Evolutionary conservation across 2,888 invertebrate genomes (phyloP), one percentile per base, ranked within the genome.

Genomic region (Crematogaster levior): DNA sequence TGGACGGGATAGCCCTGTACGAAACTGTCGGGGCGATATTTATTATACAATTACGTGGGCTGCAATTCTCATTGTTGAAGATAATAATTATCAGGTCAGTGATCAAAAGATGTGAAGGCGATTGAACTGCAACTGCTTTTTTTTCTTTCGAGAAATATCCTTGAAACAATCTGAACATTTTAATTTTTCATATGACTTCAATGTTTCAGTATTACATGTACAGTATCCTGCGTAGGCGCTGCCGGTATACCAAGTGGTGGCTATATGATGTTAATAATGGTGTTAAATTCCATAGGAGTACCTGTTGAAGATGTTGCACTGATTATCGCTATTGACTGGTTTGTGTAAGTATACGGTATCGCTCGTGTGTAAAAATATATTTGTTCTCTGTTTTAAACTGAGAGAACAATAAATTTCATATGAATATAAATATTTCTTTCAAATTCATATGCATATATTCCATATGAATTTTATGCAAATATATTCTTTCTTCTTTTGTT

Each of bases 11-110:
- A 0, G 99, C 99, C 1, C 95, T 99, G 40, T 99, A 99, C 93
- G 99, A 99, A 94, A 99, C 99, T 0, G 98, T 99, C 7, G 99
- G 99, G 0, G 99, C 99, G 30, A 97, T 99, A 89, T 99, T 99
- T 93, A 99, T 99, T 86, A 98, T 99, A 21, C 99, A 99, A 95
- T 96, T 98, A 87, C 96, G 98, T 92, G 96, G 97, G 89, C 96
- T 98, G 83, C 96, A 97, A 51, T 96, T 99, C 95, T 97, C 97
- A 18, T 96, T 99, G 87, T 98, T 98, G 30, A 97, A 98, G 94
- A 97, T 99, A 88, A 96, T 99, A 84, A 98, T 99, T 82, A 97
- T 99, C 85, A 98, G 98, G 98, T 98, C 93, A 12, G n/a, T 30
- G 27, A 27, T 34, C 30, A 75, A 51, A 75, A 37, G 3, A 6